Conservation (phyloP, 2,888 invertebrate species). For the Cephus sareptanus region DNA sequence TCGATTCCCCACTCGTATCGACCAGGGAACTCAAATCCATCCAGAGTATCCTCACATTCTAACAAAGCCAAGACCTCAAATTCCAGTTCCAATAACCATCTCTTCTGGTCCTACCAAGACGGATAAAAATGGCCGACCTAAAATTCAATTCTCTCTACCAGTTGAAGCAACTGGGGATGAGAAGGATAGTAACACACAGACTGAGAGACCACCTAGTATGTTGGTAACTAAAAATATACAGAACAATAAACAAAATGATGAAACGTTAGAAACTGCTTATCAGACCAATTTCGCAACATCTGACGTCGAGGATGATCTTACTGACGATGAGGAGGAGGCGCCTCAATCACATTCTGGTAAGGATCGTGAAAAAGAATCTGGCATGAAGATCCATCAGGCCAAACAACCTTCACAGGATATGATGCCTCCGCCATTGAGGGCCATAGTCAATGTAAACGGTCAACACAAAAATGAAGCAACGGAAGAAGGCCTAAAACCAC, state of each 20-base stretch:
- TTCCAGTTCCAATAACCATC: conserved; percentile 53
- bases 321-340: conserved; percentile 13
- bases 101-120: conserved; percentile 38
- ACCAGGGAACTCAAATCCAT: conserved; percentile 43
- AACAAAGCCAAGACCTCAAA: conserved; percentile 52
- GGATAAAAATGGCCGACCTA: conserved; percentile 33
- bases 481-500: conserved; percentile 51
- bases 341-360: conserved; percentile 23
- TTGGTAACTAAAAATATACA: conserved; percentile 36
- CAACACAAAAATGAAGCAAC: conserved; percentile 37
- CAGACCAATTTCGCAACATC: conserved; percentile 52
- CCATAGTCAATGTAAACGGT: conserved; percentile 25
- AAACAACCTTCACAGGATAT: conserved; percentile 53
- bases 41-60: conserved; percentile 58
- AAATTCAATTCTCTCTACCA: conserved; percentile 53
- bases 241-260: conserved; percentile 39
- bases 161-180: conserved; percentile 48
- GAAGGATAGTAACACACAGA: conserved; percentile 50
- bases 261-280: conserved; percentile 47
- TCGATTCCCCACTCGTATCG: background rate
- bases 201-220: conserved; percentile 56
- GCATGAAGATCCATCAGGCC: conserved; percentile 26
- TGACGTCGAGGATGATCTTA: conserved; percentile 27
- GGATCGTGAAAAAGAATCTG: background rate
- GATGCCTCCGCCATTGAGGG: conserved; percentile 53